phyloP scores from a whole-genome alignment of 2,113 vertebrate genomes.

The Laticauda laticaudata region DNA sequence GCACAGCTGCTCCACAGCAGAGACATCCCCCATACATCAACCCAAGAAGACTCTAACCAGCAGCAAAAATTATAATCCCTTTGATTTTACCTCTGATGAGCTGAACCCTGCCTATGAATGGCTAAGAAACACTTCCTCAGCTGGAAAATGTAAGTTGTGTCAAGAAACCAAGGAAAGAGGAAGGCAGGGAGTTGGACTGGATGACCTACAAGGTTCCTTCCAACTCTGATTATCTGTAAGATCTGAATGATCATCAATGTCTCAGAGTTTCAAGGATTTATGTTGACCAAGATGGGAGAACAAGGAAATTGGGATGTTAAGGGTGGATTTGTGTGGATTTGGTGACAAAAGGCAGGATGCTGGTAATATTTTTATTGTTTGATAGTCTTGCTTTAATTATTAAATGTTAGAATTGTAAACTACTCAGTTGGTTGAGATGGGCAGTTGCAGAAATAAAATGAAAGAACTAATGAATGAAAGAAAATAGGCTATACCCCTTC shows the following conservation, averaged over 20 bases:
- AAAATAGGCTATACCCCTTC: background rate
- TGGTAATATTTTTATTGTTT: background rate
- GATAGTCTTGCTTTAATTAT: background rate
- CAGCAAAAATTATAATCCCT: background rate
- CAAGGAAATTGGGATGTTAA: background rate
- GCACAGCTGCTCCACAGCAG: too few species aligned
- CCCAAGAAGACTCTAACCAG: too few species aligned
- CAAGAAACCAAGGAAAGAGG: background rate
- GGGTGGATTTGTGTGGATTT: background rate
- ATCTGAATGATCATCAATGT: background rate
- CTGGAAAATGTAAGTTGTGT: background rate
- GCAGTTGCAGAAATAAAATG: background rate
- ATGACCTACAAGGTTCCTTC: too few species aligned
- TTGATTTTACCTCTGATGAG: conserved; percentile 2
- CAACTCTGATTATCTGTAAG: too few species aligned
- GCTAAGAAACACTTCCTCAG: background rate
- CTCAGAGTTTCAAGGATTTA: background rate
- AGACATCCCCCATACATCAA: background rate
- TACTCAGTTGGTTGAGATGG: background rate
- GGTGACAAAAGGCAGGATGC: background rate
- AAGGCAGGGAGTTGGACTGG: too few species aligned
- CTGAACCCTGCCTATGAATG: conserved; percentile 16
- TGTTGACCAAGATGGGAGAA: background rate
- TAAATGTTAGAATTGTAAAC: background rate
- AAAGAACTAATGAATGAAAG: background rate